Evolutionary conservation across 2,888 invertebrate species (phyloP).

Genomic region (Andrena praecox): DNA sequence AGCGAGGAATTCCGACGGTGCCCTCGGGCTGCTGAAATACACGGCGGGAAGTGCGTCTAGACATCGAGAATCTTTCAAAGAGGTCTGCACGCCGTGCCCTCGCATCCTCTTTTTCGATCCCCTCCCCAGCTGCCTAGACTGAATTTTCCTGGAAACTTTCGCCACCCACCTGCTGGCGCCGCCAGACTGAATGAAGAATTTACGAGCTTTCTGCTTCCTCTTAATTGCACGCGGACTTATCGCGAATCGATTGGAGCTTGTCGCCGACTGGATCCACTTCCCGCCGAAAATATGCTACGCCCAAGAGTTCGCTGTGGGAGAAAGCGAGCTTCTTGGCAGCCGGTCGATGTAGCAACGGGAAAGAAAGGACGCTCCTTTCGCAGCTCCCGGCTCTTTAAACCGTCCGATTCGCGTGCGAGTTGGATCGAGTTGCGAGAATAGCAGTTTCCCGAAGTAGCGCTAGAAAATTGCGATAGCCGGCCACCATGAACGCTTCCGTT

Average conservation of each 20-base stretch:
- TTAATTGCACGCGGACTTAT: neutral
- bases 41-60: slow-evolving; percentile 56
- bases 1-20: slow-evolving; percentile 57
- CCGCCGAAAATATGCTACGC: neutral
- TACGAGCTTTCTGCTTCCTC: neutral
- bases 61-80: slow-evolving; percentile 60
- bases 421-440: too few species aligned
- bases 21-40: slow-evolving; percentile 62
- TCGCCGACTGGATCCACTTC: neutral
- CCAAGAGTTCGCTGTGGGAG: slow-evolving; percentile 2
- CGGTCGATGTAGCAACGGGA: neutral
- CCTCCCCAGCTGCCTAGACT: too few species aligned
- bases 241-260: neutral
- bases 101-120: slow-evolving; percentile 17
- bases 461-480: too few species aligned
- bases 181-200: neutral
- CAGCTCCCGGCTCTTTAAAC: slow-evolving; percentile 2
- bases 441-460: too few species aligned
- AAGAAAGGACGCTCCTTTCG: neutral
- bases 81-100: neutral
- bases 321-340: slow-evolving; percentile 21
- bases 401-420: neutral
- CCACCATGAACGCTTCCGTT: neutral
- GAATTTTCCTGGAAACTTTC: neutral
- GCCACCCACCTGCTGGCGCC: too few species aligned